Conservation (phyloP, 2,888 invertebrate species). For the Drosophila engyochracea region DNA sequence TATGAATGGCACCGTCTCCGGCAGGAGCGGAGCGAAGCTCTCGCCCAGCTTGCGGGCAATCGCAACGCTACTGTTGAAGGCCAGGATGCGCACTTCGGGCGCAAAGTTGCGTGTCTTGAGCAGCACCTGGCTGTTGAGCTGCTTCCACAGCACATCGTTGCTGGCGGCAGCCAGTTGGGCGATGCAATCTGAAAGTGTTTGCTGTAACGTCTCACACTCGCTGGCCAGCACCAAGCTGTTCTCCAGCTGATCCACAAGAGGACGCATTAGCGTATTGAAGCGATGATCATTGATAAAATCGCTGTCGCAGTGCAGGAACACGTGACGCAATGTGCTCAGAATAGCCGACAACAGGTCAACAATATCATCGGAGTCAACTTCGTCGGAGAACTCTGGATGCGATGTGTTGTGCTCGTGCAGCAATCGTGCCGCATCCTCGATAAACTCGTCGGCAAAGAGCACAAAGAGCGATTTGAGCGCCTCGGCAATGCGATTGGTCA, state of each 20-base stretch:
- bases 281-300: slow-evolving; percentile 94
- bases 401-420: slow-evolving; percentile 90
- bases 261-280: slow-evolving; percentile 93
- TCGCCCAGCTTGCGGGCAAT: slow-evolving; percentile 94
- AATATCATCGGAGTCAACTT: slow-evolving; percentile 83
- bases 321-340: slow-evolving; percentile 90
- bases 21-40: slow-evolving; percentile 94
- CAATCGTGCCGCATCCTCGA: slow-evolving; percentile 92
- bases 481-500: slow-evolving; percentile 92
- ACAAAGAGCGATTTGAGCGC: slow-evolving; percentile 94
- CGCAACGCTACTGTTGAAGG: slow-evolving; percentile 90
- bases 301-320: slow-evolving; percentile 93
- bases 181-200: slow-evolving; percentile 91
- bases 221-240: slow-evolving; percentile 88
- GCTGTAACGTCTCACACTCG: slow-evolving; percentile 86
- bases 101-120: slow-evolving; percentile 93
- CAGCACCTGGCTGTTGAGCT: slow-evolving; percentile 95
- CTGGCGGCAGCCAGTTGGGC: slow-evolving; percentile 93
- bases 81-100: slow-evolving; percentile 90
- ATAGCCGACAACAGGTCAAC: slow-evolving; percentile 88
- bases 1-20: slow-evolving; percentile 97
- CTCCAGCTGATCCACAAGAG: slow-evolving; percentile 95
- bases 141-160: slow-evolving; percentile 95
- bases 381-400: slow-evolving; percentile 85
- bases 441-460: slow-evolving; percentile 94